Base-by-base conservation (phyloP, 2,113 vertebrate genomes). In the Climacteris rufus region DNA sequence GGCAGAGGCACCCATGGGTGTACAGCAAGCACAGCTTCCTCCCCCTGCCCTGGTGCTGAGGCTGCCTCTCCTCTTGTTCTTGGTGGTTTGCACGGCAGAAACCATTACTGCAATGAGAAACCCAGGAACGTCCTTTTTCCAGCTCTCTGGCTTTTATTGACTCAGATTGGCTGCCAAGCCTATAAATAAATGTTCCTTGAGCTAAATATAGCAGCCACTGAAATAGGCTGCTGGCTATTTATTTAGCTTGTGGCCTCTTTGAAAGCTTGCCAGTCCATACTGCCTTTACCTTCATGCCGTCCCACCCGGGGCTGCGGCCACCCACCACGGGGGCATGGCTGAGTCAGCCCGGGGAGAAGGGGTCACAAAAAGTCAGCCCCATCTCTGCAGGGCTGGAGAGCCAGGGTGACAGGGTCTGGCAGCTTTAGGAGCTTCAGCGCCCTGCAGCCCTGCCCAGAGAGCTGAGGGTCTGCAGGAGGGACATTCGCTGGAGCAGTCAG, bases 141-240 rank as follows among this genome's bases (percentile, higher is more conserved):
- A 97, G 90, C 85, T 81, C 86, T 95, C 1, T 33, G 78, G 75
- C 90, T 97, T 97, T 95, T 97, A 97, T 97, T 97, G 96, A 96
- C 93, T 93, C 93, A 79, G 83, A 96, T 89, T n/a, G 90, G 63
- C 94, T 95, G 95, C 97, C 97, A 97, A 97, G 70, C 83, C 97
- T 96, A 97, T 97, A 97, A 97, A 97, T 97, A 97, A 97, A 94
- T 96, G 95, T 97, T 96, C 96, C 96, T 97, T 83, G 91, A 88
- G 91, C 97, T 97, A 97, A 97, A 97, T 97, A 97, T 97, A 96
- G 97, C 93, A 96, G 93, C 83, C 95, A 94, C 92, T 96, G 97
- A 95, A 97, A 96, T 85, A 95, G 80, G 91, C 94, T 96, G 91
- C 86, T 13, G 78, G 60, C 86, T 97, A 95, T 97, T 97, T 97